Base-by-base conservation (phyloP, 2,888 invertebrate species). In the Phortica magna region DNA sequence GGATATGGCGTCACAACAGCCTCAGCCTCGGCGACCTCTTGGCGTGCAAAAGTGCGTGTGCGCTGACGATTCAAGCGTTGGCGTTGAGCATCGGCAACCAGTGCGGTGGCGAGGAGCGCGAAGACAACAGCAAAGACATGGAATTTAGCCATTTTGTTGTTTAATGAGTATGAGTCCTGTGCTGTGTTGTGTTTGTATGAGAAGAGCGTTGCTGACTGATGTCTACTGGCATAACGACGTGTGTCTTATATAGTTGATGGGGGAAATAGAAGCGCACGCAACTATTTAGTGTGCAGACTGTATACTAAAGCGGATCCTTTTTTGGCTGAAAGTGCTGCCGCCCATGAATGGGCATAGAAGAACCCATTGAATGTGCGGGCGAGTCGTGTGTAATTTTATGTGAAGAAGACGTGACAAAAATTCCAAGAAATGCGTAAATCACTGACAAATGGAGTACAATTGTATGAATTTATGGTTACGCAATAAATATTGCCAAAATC, bases 1-100 rank as follows among this genome's bases (percentile, higher is more conserved):
- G 90, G 90, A 79, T 90, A 90, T 4, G 90, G 90, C 1, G 90
- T 90, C 7, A 90, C 90, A 1, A 81, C 89, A 12, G 80, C 83
- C 42, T 85, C 81, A 1, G 81, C 81, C 0, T 85, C 83, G 0
- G 81, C 89, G 65, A 80, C 80, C 78, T 90, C 88, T 77, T 90
- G 90, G 22, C 90, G 90, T 0, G 90, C 89, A 65, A 81, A 82
- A 53, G 83, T 83, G 48, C 86, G 84, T 5, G 83, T 83, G 0
- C 89, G 90, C 42, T 80, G 81, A 10, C 85, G 87, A 39, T 73
- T 80, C 76, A 83, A 17, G 5, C 88, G 90, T 71, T 77, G 70
- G 14, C 83, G 82, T 57, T 86, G 89, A 22, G 85, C 83, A 73
- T 85, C 73, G 39, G 84, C 88, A 65, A 85, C 14, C 12, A 84